These are phyloP conservation scores for Amphimallon solstitiale DNA, from an alignment of 2,888 invertebrate species.

Conservation along the genomic window DNA sequence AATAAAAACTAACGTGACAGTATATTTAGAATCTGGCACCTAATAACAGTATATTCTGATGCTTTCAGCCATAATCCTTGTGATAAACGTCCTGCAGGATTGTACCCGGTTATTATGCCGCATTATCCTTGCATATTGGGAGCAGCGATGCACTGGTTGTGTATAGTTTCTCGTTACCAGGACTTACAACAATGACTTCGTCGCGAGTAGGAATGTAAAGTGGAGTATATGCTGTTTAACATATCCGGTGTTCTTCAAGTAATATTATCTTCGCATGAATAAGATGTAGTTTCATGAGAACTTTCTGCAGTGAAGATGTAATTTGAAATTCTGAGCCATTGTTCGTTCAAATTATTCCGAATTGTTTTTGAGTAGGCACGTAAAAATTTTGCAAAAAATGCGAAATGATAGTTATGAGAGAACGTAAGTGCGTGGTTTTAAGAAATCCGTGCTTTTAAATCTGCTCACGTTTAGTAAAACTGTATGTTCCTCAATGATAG, in stretches of 20 bases:
- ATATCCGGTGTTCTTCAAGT: background rate
- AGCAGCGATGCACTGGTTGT: constrained; percentile 28
- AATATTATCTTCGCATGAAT: background rate
- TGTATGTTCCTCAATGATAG: too few species aligned
- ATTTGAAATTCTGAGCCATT: background rate
- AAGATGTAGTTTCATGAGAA: background rate
- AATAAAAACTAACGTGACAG: constrained; percentile 25
- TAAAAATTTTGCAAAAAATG: too few species aligned
- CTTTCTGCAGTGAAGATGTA: constrained; percentile 5
- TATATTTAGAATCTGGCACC: constrained; percentile 32
- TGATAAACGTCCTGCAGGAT: constrained; percentile 36
- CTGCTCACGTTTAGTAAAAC: too few species aligned
- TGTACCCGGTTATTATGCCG: constrained; percentile 35
- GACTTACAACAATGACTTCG: constrained; percentile 35
- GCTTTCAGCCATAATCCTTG: constrained; percentile 26
- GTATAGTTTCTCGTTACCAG: constrained; percentile 35
- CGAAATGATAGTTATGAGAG: too few species aligned
- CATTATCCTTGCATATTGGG: constrained; percentile 38
- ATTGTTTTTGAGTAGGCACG: too few species aligned
- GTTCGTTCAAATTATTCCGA: background rate
- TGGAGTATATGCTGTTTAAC: constrained; percentile 1
- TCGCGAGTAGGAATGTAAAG: constrained; percentile 1
- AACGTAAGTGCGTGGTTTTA: too few species aligned
- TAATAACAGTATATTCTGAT: constrained; percentile 33
- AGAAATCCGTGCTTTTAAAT: too few species aligned